Percentiles rank a stretch among this genome's conserved stretches.
These are phyloP conservation scores for Garrulus glandarius DNA, from an alignment of 2,797 vertebrate species.

Conservation along the genomic window DNA sequence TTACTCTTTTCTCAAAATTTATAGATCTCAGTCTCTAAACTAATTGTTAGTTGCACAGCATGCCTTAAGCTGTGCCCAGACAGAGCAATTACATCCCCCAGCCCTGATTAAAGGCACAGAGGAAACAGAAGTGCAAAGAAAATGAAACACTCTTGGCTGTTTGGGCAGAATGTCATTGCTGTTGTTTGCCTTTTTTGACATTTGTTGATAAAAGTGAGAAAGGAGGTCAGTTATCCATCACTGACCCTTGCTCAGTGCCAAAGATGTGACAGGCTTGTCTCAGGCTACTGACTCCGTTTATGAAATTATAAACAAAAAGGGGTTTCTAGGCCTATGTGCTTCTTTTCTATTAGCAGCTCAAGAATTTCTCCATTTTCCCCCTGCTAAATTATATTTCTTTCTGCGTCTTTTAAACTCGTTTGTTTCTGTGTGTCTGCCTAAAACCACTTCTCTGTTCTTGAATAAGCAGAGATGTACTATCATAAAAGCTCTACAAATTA, in stretches of 20 bases:
- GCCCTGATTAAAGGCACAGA: conserved; percentile 83
- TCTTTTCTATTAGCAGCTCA: neutral
- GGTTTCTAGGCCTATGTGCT: neutral
- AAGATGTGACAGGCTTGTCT: conserved; percentile 32
- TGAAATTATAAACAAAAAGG: conserved; percentile 33
- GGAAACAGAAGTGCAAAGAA: conserved; percentile 83
- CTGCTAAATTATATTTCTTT: neutral
- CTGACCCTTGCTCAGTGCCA: conserved; percentile 44
- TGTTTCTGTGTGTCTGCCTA: neutral
- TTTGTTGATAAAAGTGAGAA: conserved; percentile 58
- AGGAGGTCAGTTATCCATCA: conserved; percentile 63
- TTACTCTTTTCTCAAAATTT: conserved; percentile 77
- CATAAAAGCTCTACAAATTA: neutral
- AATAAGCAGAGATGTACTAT: neutral
- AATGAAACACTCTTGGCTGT: conserved; percentile 84
- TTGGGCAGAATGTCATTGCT: conserved; percentile 84
- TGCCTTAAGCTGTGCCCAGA: conserved; percentile 79
- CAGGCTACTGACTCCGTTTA: neutral
- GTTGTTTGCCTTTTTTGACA: conserved; percentile 57
- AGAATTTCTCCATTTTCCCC: neutral
- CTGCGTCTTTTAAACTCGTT: neutral
- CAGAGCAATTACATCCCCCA: conserved; percentile 86
- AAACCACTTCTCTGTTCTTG: neutral
- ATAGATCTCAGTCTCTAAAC: conserved; percentile 82
- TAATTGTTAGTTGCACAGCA: conserved; percentile 82